Conservation (phyloP, 2,797 vertebrate genomes). For the Sebastes dallii region DNA sequence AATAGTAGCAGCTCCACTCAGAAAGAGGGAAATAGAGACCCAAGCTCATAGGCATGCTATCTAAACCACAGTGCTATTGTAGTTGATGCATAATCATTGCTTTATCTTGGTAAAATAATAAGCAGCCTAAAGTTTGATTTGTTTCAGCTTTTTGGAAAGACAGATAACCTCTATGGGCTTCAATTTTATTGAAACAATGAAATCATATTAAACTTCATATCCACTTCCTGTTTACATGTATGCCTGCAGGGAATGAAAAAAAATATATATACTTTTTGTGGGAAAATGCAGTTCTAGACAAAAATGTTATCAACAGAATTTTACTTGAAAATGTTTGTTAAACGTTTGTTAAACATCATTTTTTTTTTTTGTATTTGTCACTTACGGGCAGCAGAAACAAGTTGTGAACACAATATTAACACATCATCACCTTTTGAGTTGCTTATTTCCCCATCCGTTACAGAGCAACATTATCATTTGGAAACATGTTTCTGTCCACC, state of each 20-base stretch:
- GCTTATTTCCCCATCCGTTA: neutral
- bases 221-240: neutral
- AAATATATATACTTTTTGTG: neutral
- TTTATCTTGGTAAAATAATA: neutral
- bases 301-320: neutral
- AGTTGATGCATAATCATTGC: neutral
- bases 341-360: too few relatives aligned
- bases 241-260: neutral
- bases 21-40: neutral
- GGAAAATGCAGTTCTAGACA: neutral
- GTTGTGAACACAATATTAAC: too few relatives aligned
- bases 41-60: neutral
- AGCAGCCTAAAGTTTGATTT: neutral
- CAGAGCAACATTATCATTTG: neutral
- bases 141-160: neutral
- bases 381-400: too few relatives aligned
- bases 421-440: neutral
- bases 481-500: neutral
- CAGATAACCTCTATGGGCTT: neutral
- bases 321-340: neutral
- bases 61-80: neutral
- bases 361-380: neutral
- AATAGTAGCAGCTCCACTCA: neutral
- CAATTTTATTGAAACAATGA: neutral
- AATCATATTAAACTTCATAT: neutral